Conservation (phyloP, 2,888 invertebrate genomes). For the Argynnis bischoffii region DNA sequence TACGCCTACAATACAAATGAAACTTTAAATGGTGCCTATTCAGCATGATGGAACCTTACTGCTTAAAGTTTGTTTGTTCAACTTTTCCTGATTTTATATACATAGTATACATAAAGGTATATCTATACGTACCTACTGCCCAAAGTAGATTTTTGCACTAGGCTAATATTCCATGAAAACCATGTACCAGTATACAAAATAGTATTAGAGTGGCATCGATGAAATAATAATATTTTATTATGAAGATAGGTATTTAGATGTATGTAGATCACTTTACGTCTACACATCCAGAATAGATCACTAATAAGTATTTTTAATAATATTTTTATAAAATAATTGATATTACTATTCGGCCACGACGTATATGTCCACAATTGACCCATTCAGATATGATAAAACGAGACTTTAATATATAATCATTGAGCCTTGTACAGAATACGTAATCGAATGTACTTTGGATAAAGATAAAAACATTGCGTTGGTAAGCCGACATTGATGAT, state of each 20-base stretch:
- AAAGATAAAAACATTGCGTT: slow-evolving; percentile 1
- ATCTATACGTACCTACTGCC: too few relatives aligned
- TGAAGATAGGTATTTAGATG: too few relatives aligned
- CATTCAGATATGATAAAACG: slow-evolving; percentile 8
- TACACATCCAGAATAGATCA: not conserved
- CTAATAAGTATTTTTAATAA: not conserved
- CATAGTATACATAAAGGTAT: too few relatives aligned
- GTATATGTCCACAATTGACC: slow-evolving; percentile 5
- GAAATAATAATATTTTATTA: too few relatives aligned
- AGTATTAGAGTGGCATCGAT: too few relatives aligned
- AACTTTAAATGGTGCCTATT: slow-evolving; percentile 18
- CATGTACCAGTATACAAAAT: too few relatives aligned
- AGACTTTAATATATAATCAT: slow-evolving; percentile 10
- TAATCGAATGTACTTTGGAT: slow-evolving; percentile 5
- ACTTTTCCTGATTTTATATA: not conserved
- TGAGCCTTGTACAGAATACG: slow-evolving; percentile 1
- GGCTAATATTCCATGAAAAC: too few relatives aligned
- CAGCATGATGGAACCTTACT: slow-evolving; percentile 10
- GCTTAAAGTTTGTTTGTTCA: not conserved
- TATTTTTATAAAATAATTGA: too few relatives aligned
- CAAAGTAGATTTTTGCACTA: too few relatives aligned
- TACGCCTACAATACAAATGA: slow-evolving; percentile 19
- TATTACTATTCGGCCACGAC: not conserved
- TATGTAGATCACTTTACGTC: not conserved
- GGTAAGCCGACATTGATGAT: not conserved